Percentiles rank a stretch among this genome's conserved stretches.
Conservation (phyloP, 2,113 vertebrate species). For the Nanorana parkeri region DNA sequence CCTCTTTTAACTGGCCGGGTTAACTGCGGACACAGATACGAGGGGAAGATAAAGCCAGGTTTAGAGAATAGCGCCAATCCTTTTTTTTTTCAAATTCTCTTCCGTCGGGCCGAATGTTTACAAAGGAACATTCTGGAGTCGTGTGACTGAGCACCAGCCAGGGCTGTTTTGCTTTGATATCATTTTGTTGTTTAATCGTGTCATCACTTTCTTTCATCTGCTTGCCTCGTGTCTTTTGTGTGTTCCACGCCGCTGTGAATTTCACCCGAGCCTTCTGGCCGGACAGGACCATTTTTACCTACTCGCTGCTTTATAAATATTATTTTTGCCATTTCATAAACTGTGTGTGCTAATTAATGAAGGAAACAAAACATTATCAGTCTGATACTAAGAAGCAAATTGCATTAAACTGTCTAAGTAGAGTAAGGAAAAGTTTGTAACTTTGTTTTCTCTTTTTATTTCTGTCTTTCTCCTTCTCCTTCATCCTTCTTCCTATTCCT, state of each 20-base stretch:
- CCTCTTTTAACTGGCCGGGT: constrained; percentile 55
- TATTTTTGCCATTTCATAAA: not conserved
- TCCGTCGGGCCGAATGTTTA: constrained; percentile 4
- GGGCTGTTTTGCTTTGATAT: constrained; percentile 42
- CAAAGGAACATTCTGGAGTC: not conserved
- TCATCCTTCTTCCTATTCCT: too few relatives aligned
- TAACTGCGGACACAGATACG: constrained; percentile 22
- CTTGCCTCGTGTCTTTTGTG: not conserved
- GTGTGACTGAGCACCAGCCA: constrained; percentile 45
- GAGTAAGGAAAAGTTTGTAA: too few relatives aligned
- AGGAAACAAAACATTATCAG: too few relatives aligned
- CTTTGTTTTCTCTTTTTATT: too few relatives aligned
- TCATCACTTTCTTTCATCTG: constrained; percentile 56
- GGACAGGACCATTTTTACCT: constrained; percentile 20
- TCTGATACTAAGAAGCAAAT: too few relatives aligned
- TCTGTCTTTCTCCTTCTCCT: too few relatives aligned
- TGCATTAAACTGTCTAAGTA: too few relatives aligned
- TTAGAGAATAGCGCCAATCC: constrained; percentile 52
- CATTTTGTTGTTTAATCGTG: constrained; percentile 53
- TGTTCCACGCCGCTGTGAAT: constrained; percentile 38
- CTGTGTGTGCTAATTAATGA: too few relatives aligned
- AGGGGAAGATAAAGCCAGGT: constrained; percentile 52
- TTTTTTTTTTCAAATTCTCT: not conserved
- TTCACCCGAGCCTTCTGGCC: constrained; percentile 31
- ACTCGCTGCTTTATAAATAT: constrained; percentile 9